Base-by-base conservation (phyloP, 92 coral and sea anemone species). In the Heliopora coerulea region DNA sequence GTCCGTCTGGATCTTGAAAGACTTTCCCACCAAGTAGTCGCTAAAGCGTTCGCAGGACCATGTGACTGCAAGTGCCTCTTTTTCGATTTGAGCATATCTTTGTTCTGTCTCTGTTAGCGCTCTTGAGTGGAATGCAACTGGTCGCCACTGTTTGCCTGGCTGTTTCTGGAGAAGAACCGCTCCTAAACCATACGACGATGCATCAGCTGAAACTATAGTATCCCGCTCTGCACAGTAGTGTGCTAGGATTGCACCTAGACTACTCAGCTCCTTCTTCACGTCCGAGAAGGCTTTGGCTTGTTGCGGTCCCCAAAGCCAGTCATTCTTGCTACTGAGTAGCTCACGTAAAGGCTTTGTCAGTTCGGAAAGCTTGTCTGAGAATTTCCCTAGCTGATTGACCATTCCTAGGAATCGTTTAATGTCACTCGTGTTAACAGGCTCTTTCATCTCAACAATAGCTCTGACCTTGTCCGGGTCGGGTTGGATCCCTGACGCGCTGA, bases 361-460 rank as follows among this genome's bases (percentile, higher is more conserved):
- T 49, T 72, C 87, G 0, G 75, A 76, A 2, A 72, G 41, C 15
- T 33, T 46, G 30, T 73, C 81, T 5, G 83, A 32, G 23, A 84
- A 88, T 62, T 81, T 88, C 3, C 88, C 85, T 33, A 84, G 82
- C n/a, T 88, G 89, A 77, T 84, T 81, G 52, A 73, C 84, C 86
- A 87, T 80, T 6, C 84, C 85, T 83, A 83, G 44, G 57, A 87
- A 83, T 49, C 84, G 54, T 65, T n/a, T n/a, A n/a, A n/a, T 80
- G 88, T 19, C 83, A 64, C 25, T 78, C 75, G 26, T 48, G 74
- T 0, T 70, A 3, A 33, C 20, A 37, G 78, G 87, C 3, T 31
- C 40, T 56, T 82, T 87, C 30, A 86, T 78, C 40, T 83, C 67
- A 7, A 82, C 19, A 26, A 83, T 79, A 7, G 85, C 88, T 19